Percentiles rank a stretch among this genome's conserved stretches.
phyloP scores from a whole-genome alignment of 2,113 vertebrate genomes.

The Chaetodon auriga region DNA sequence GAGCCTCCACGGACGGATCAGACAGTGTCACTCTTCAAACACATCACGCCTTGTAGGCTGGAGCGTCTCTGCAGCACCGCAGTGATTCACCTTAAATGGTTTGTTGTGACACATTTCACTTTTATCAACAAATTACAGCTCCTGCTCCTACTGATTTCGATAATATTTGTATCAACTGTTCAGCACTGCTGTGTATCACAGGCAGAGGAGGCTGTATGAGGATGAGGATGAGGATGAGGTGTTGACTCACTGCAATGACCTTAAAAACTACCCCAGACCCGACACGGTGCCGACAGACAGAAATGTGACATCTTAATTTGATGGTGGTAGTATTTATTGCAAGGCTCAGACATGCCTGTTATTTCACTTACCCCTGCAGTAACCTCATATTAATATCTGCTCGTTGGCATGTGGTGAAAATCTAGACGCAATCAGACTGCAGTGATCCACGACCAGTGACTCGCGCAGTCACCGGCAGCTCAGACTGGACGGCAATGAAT shows the following conservation, averaged over 20 bases:
- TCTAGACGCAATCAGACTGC: constrained; percentile 20
- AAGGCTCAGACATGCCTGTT: background rate
- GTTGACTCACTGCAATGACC: background rate
- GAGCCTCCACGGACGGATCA: background rate
- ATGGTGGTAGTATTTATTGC: background rate
- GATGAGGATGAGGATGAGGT: background rate
- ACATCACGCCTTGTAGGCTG: background rate
- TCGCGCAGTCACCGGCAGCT: background rate
- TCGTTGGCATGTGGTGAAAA: background rate
- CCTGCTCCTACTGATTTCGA: too few species aligned
- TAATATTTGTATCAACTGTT: too few species aligned
- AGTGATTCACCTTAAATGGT: too few species aligned
- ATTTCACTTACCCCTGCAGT: background rate
- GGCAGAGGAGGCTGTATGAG: background rate
- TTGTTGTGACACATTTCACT: too few species aligned
- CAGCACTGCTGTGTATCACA: too few species aligned
- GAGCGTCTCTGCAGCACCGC: too few species aligned
- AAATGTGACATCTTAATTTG: background rate
- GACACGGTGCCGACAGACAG: background rate
- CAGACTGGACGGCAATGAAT: constrained; percentile 33
- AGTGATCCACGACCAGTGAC: constrained; percentile 14
- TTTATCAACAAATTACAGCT: too few species aligned
- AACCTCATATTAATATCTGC: constrained; percentile 7
- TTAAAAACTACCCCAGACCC: background rate
- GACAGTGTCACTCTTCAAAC: background rate